phyloP scores from a whole-genome alignment of 2,797 vertebrate genomes.

The Taenioides sp. region DNA sequence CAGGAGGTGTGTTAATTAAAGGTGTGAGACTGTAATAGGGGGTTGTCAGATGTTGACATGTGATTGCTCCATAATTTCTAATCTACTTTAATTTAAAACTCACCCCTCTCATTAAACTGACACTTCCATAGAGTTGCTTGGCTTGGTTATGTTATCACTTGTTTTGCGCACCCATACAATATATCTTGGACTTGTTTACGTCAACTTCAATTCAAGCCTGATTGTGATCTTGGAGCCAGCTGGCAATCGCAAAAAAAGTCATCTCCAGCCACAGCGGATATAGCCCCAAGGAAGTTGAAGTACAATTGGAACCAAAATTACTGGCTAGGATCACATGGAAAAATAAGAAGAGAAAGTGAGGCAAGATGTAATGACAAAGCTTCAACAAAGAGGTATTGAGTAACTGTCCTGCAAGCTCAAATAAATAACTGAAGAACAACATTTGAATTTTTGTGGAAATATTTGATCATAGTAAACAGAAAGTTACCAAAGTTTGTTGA shows the following conservation, averaged over 20 bases:
- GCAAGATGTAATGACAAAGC: conserved; percentile 15
- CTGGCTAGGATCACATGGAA: conserved; percentile 25
- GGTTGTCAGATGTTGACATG: conserved; percentile 66
- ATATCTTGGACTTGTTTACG: conserved; percentile 6
- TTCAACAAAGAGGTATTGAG: conserved; percentile 1
- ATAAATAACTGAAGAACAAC: not conserved
- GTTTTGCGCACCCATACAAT: not conserved
- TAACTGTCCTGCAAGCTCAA: not conserved
- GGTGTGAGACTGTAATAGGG: conserved; percentile 50
- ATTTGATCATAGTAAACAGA: not conserved
- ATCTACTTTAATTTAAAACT: conserved; percentile 31
- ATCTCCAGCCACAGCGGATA: conserved; percentile 23
- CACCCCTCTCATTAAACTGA: conserved; percentile 62
- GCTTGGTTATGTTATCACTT: conserved; percentile 22
- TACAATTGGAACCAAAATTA: conserved; percentile 27
- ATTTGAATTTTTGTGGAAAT: not conserved
- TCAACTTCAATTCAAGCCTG: conserved; percentile 3
- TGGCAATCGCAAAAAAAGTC: conserved; percentile 28
- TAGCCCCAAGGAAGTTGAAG: conserved; percentile 34
- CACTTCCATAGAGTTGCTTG: conserved; percentile 48
- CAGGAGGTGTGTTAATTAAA: conserved; percentile 66
- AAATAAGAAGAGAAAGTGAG: conserved; percentile 20
- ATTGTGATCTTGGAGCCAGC: conserved; percentile 19
- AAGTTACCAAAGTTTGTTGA: not conserved
- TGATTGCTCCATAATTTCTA: conserved; percentile 55